Percentiles rank a stretch among this genome's conserved stretches.
Conservation (phyloP, 2,888 invertebrate genomes). For the Xanthorhoe designata region DNA sequence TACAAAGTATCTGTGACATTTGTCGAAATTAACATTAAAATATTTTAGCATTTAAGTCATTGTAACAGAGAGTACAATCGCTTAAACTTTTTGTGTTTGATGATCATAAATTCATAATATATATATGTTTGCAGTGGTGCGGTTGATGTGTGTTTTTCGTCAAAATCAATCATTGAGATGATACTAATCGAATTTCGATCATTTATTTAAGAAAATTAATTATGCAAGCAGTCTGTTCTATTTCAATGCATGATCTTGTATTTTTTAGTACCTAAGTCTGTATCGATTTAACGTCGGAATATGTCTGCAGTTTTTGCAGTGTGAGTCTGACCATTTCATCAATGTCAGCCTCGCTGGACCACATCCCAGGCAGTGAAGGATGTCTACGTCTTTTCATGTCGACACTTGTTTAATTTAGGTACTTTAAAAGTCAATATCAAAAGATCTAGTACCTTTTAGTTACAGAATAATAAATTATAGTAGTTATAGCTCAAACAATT, state of each 20-base stretch:
- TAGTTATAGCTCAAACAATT: background rate
- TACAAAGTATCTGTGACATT: constrained; percentile 23
- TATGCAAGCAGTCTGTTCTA: constrained; percentile 14
- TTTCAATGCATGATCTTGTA: constrained; percentile 15
- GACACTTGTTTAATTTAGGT: background rate
- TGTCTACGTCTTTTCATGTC: background rate
- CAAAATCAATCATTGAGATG: constrained; percentile 36
- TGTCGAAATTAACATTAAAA: background rate
- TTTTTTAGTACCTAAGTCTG: background rate
- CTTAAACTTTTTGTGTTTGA: background rate
- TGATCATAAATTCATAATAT: background rate
- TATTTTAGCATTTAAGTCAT: constrained; percentile 23
- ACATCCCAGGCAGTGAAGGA: background rate
- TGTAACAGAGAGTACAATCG: constrained; percentile 11
- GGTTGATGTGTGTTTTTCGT: constrained; percentile 25
- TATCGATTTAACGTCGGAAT: background rate
- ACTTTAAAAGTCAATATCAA: background rate
- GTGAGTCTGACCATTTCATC: constrained; percentile 22
- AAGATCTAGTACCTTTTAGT: background rate
- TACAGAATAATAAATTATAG: too few relatives aligned
- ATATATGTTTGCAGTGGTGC: constrained; percentile 3
- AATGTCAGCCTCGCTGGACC: constrained; percentile 16
- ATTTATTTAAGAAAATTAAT: constrained; percentile 20
- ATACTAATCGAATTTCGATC: constrained; percentile 27
- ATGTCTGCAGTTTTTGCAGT: background rate